A percentile compares a stretch with the other conserved stretches of the same genome.
These are phyloP conservation scores for Lepidonotus clava DNA, from an alignment of 2,888 invertebrate species.

Conservation along the genomic window DNA sequence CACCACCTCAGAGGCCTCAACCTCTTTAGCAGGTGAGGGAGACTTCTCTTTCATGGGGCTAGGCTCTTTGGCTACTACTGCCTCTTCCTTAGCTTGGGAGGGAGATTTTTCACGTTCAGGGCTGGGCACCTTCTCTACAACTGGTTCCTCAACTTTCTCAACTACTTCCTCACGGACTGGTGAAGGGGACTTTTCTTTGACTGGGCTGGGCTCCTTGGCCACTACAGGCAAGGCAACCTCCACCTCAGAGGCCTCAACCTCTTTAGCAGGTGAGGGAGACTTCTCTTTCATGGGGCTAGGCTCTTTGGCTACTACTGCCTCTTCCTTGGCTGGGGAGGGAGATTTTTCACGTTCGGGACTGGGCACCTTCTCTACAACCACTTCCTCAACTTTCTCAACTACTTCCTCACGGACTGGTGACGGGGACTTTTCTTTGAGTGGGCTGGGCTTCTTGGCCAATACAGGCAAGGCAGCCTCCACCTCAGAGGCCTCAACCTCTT, in stretches of 20 bases:
- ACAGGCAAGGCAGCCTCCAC: slow-evolving; percentile 67
- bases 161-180: neutral
- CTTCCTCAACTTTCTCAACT: neutral
- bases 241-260: slow-evolving; percentile 84
- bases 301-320: slow-evolving; percentile 59
- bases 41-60: neutral
- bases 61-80: neutral
- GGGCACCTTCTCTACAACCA: neutral
- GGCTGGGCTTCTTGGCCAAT: slow-evolving; percentile 11
- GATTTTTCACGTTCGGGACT: neutral
- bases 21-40: slow-evolving; percentile 10
- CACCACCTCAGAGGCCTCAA: neutral
- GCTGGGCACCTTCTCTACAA: slow-evolving; percentile 26
- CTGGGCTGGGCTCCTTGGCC: slow-evolving; percentile 17
- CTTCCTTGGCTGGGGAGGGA: neutral
- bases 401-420: neutral
- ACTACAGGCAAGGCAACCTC: neutral
- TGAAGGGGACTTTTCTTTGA: slow-evolving; percentile 17
- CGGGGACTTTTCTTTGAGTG: slow-evolving; percentile 35
- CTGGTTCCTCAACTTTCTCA: neutral
- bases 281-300: slow-evolving; percentile 37
- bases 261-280: neutral
- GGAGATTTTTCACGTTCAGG: neutral
- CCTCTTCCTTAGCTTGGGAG: neutral
- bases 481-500: slow-evolving; percentile 73